Base-by-base conservation (phyloP, 1,140 invertebrate genomes). In the Diorhabda carinulata region DNA sequence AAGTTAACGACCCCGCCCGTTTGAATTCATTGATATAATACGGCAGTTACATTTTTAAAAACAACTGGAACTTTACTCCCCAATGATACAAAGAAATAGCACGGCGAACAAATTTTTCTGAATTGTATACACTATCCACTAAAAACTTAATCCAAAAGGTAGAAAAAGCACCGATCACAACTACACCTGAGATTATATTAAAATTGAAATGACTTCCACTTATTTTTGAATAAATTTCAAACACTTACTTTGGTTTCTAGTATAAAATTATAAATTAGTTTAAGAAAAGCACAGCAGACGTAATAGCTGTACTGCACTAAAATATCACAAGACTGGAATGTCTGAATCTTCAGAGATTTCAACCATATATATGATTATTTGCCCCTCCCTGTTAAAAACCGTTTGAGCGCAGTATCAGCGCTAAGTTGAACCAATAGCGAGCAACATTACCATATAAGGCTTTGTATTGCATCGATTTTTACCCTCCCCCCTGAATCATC, bases 361-460 rank as follows among this genome's bases (percentile, higher is more conserved):
- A 69, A 63, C 64, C 72, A 67, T 75, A 67, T 77, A 74, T 77
- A 78, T 78, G 74, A 72, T 74, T 73, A 74, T 72, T 70, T 71
- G 71, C 75, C 77, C 74, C 73, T 69, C 70, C 72, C 67, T 58
- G 63, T 58, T 47, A 59, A 63, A 43, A 63, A 59, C 59, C n/a
- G 9, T 56, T 57, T 57, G 41, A 70, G 72, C 75, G 73, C 77
- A 73, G 58, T 67, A 72, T 73, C 68, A 40, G 8, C 56, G 62
- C 57, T 45, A n/a, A 52, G 61, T 42, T 62, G 72, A 77, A 69
- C 80, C 80, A 80, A 81, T 81, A 61, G 77, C 77, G 68, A 76
- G 67, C 73, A 78, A 79, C 77, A 79, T 80, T 80, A 78, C 80
- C 80, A 80, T 80, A 81, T 80, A 81, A 73, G 80, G 80, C 72